A percentile compares a stretch with the other conserved stretches of the same genome.
These are phyloP conservation scores for Gadus chalcogrammus DNA, from an alignment of 2,113 vertebrate species.

Conservation along the genomic window DNA sequence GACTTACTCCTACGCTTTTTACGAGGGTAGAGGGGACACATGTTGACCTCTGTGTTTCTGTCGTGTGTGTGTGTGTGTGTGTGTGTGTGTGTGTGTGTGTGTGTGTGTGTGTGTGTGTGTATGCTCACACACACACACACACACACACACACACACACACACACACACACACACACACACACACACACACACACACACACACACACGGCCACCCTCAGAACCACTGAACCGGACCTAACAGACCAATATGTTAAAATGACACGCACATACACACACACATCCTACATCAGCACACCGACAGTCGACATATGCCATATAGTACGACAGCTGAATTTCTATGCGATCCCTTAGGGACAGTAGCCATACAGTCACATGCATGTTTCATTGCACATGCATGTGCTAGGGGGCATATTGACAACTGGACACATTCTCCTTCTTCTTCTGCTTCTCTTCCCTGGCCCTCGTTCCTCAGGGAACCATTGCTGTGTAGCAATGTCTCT, in stretches of 20 bases:
- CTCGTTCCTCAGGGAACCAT: no score
- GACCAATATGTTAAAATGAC: background rate
- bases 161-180: background rate
- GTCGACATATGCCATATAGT: constrained; percentile 37
- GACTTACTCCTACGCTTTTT: constrained; percentile 10
- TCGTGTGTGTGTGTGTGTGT: constrained; percentile 6
- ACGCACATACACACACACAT: constrained; percentile 40
- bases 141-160: constrained; percentile 28
- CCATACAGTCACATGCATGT: constrained; percentile 12
- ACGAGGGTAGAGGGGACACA: constrained; percentile 7
- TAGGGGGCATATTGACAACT: background rate
- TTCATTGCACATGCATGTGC: background rate
- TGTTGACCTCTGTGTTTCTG: background rate
- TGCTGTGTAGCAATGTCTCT: no score
- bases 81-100: background rate
- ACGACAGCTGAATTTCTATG: background rate
- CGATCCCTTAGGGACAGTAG: constrained; percentile 26
- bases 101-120: constrained; percentile 3
- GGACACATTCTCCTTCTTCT: constrained; percentile 1
- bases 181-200: constrained; percentile 36
- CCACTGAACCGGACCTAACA: no score
- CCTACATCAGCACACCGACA: constrained; percentile 9
- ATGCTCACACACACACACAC: constrained; percentile 4
- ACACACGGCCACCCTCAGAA: constrained; percentile 17
- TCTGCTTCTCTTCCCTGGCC: no score